Evolutionary conservation across 2,888 invertebrate species (phyloP).

Genomic region (Empis stercorea): DNA sequence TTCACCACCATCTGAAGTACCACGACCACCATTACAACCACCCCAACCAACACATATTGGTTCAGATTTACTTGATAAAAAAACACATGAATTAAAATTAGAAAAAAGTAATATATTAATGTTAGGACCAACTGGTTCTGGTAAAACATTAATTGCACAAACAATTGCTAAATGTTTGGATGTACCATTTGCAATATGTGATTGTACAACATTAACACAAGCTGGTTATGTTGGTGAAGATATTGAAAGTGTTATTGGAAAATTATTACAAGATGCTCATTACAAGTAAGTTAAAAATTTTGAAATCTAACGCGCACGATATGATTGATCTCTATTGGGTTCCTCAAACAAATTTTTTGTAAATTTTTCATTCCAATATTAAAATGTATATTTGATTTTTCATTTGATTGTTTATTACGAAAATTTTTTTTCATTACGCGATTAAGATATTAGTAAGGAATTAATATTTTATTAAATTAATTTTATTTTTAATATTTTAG

Average conservation of each 20-base stretch:
- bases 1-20: constrained; percentile 28
- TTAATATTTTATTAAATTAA: no score
- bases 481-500: no score
- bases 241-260: constrained; percentile 96
- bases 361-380: no score
- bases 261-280: constrained; percentile 90
- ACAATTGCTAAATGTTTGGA: constrained; percentile 95
- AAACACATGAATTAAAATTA: constrained; percentile 67
- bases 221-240: constrained; percentile 99
- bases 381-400: no score
- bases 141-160: constrained; percentile 93
- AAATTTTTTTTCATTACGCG: no score
- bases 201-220: constrained; percentile 92
- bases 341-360: no score
- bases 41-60: constrained; percentile 36
- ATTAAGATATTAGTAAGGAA: no score
- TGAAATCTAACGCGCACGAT: no score
- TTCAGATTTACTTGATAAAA: constrained; percentile 71
- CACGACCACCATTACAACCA: constrained; percentile 21
- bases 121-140: constrained; percentile 93
- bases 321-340: no score
- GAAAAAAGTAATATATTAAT: constrained; percentile 96
- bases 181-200: constrained; percentile 98
- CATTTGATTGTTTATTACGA: no score
- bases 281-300: constrained; percentile 45